Evolutionary conservation across 2,888 invertebrate genomes (phyloP).

Genomic region (Zaprionus bogoriensis): DNA sequence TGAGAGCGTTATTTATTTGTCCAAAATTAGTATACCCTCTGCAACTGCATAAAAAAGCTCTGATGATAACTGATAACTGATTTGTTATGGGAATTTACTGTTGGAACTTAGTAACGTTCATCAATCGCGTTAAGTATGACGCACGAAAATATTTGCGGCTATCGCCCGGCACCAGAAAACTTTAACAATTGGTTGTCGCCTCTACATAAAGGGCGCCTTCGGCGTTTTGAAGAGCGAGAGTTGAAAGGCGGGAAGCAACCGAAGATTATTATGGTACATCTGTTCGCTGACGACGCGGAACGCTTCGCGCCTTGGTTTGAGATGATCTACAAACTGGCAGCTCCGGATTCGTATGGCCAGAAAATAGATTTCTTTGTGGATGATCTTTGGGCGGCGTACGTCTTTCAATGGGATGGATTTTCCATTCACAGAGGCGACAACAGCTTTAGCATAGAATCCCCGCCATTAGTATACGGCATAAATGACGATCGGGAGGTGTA

Average conservation of each 20-base stretch:
- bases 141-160: not conserved
- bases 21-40: no score
- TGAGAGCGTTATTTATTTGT: no score
- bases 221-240: not conserved
- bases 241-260: not conserved
- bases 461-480: constrained; percentile 37
- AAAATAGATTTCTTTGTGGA: constrained; percentile 24
- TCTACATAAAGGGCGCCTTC: not conserved
- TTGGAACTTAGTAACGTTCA: not conserved
- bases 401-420: constrained; percentile 11
- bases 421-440: constrained; percentile 3
- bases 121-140: not conserved
- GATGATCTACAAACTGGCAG: not conserved
- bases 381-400: constrained; percentile 28
- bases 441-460: not conserved
- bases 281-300: not conserved
- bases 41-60: not conserved
- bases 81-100: not conserved
- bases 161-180: not conserved
- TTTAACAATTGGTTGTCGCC: not conserved
- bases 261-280: not conserved
- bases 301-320: not conserved
- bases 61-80: not conserved
- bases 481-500: constrained; percentile 7
- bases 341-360: not conserved